Conservation (phyloP, 2,888 invertebrate genomes). For the Cylindroiulus punctatus region DNA sequence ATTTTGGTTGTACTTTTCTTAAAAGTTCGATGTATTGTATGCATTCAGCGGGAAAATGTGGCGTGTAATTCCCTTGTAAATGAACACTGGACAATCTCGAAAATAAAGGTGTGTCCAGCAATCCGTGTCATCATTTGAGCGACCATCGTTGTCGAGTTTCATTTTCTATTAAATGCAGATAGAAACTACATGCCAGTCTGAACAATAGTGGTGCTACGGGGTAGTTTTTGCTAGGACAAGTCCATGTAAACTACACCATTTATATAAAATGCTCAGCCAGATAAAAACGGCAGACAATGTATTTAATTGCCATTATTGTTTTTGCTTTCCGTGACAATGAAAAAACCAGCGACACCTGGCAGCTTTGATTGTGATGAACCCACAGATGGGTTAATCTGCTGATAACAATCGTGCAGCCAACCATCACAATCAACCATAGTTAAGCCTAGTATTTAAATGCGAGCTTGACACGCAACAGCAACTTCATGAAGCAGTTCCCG, state of each 20-base stretch:
- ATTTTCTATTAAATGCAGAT: not conserved
- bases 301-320: conserved; percentile 28
- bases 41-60: too few species aligned
- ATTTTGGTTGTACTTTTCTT: too few species aligned
- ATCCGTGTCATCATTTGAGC: not conserved
- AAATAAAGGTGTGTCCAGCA: not conserved
- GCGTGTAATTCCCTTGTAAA: too few species aligned
- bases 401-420: not conserved
- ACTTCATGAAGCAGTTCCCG: not conserved
- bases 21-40: too few species aligned
- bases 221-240: too few species aligned
- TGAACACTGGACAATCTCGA: too few species aligned
- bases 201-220: not conserved
- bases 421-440: not conserved
- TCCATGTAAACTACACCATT: not conserved
- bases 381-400: not conserved
- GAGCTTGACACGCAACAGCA: not conserved
- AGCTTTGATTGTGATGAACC: conserved; percentile 33
- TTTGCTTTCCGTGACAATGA: conserved; percentile 40
- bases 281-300: conserved; percentile 2
- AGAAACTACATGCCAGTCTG: not conserved
- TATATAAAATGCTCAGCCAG: not conserved
- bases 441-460: not conserved
- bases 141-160: not conserved
- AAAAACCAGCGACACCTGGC: conserved; percentile 42